These are phyloP conservation scores for Mesorhabditis sp. DNA, from an alignment of 2,888 invertebrate species.

Conservation along the genomic window DNA sequence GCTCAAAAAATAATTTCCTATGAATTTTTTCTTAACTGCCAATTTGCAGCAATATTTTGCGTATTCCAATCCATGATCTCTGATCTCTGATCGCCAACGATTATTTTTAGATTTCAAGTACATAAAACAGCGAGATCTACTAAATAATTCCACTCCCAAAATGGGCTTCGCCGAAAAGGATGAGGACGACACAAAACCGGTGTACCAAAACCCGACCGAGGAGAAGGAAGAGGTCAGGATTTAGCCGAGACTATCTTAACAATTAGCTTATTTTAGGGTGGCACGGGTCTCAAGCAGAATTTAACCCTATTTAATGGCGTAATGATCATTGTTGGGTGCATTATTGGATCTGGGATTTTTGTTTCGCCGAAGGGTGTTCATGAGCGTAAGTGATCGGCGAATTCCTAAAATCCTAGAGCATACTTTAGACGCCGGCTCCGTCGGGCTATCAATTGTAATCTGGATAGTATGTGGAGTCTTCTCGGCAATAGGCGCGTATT, in stretches of 20 bases:
- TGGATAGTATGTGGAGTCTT: slow-evolving; percentile 89
- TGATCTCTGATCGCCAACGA: too few species aligned
- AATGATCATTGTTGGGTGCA: slow-evolving; percentile 55
- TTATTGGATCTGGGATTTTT: slow-evolving; percentile 55
- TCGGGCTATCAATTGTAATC: slow-evolving; percentile 84
- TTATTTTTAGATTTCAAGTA: too few species aligned
- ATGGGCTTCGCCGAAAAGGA: background rate
- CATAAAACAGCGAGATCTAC: too few species aligned
- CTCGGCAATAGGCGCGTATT: slow-evolving; percentile 94
- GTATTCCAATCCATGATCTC: too few species aligned
- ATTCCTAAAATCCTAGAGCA: slow-evolving; percentile 66
- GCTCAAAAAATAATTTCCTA: too few species aligned
- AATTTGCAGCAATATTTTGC: too few species aligned
- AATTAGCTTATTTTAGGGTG: slow-evolving; percentile 7
- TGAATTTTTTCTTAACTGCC: too few species aligned
- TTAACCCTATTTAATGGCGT: slow-evolving; percentile 53
- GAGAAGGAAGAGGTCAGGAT: slow-evolving; percentile 8
- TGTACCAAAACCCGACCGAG: slow-evolving; percentile 16
- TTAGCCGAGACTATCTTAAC: background rate
- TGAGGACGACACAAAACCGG: slow-evolving; percentile 14
- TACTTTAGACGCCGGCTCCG: slow-evolving; percentile 69
- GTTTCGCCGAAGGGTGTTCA: slow-evolving; percentile 55
- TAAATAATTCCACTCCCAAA: background rate
- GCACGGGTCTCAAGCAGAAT: slow-evolving; percentile 41
- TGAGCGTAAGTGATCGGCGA: slow-evolving; percentile 35